phyloP scores from a whole-genome alignment of 2,113 vertebrate genomes.

The Heloderma charlesbogerti region DNA sequence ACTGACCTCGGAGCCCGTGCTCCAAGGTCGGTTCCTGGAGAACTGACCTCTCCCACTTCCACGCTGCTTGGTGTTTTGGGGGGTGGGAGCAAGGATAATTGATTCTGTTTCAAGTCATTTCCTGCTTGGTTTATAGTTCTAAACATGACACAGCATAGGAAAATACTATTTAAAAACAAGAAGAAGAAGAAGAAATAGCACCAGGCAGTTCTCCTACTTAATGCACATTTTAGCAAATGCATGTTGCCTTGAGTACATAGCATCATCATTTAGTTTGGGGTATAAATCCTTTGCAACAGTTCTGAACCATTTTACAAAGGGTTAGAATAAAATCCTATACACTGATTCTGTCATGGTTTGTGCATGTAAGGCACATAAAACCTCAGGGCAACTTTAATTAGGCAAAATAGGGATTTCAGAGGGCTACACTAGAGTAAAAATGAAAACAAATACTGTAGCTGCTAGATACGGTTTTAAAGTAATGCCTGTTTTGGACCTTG shows the following conservation, averaged over 20 bases:
- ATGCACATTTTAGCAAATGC: conserved; percentile 12
- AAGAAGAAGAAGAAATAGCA: neutral
- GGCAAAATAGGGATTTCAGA: neutral
- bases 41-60: no score
- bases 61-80: no score
- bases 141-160: neutral
- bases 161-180: neutral
- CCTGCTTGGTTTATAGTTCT: neutral
- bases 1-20: no score
- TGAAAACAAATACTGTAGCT: no score
- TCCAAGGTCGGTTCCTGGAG: no score
- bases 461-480: no score
- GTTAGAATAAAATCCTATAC: neutral
- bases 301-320: neutral
- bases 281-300: neutral
- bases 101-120: neutral
- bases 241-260: neutral
- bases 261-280: neutral
- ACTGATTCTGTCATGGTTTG: neutral
- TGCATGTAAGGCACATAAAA: neutral
- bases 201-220: conserved; percentile 1
- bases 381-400: neutral
- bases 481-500: no score
- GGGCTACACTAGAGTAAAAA: neutral
- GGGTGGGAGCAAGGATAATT: neutral